Evolutionary conservation across 2,888 invertebrate genomes (phyloP).

Genomic region (Eristalis arbustorum): DNA sequence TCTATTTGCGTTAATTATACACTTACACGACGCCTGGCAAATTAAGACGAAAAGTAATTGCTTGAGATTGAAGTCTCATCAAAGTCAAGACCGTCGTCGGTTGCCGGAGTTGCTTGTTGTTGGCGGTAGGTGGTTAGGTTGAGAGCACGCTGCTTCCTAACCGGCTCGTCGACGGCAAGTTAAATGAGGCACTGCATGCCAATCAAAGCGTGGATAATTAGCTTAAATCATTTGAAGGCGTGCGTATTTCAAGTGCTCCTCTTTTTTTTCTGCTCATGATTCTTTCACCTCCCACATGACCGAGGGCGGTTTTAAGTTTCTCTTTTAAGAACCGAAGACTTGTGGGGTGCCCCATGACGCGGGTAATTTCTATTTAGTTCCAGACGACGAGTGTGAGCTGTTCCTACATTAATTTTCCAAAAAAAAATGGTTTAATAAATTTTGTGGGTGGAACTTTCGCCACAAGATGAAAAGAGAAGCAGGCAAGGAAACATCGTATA

Average conservation of each 20-base stretch:
- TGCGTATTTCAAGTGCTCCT: conserved; percentile 14
- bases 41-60: conserved; percentile 70
- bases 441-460: neutral
- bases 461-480: neutral
- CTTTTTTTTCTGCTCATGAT: conserved; percentile 3
- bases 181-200: conserved; percentile 68
- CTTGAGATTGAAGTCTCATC: conserved; percentile 70
- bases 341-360: conserved; percentile 33
- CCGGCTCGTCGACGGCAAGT: conserved; percentile 7
- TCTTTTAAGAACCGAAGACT: neutral
- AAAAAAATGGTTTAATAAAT: conserved; percentile 31
- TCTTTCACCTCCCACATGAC: neutral
- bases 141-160: neutral
- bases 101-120: neutral
- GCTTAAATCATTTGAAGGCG: conserved; percentile 63
- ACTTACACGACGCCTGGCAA: conserved; percentile 66
- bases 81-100: conserved; percentile 45
- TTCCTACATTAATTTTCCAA: conserved; percentile 38
- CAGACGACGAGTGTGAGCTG: conserved; percentile 39
- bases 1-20: conserved; percentile 69
- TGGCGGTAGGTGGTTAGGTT: neutral
- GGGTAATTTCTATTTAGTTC: conserved; percentile 46
- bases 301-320: neutral
- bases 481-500: neutral
- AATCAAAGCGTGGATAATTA: conserved; percentile 67